Percentiles rank a stretch among this genome's conserved stretches.
Evolutionary conservation across 2,797 vertebrate species (phyloP).

Genomic region (Acropternis orthonyx): DNA sequence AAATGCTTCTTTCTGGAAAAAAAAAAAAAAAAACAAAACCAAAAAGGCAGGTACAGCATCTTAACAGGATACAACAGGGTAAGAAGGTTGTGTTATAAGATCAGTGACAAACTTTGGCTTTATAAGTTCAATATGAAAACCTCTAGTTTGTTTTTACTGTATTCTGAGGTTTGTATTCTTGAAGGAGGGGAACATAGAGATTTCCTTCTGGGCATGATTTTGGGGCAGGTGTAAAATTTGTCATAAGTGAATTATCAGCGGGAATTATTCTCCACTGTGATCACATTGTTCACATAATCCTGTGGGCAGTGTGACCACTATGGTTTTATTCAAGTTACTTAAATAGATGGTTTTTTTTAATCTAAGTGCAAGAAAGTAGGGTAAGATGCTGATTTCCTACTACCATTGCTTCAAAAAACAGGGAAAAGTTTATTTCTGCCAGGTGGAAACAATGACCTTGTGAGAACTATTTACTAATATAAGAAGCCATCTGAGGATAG

Average conservation of each 20-base stretch:
- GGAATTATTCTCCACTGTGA: neutral
- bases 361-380: neutral
- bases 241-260: neutral
- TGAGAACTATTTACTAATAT: constrained; percentile 46
- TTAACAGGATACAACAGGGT: neutral
- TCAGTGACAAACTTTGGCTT: neutral
- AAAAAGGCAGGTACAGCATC: neutral
- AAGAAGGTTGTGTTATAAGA: neutral
- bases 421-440: neutral
- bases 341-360: neutral
- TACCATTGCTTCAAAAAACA: neutral
- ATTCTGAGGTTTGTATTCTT: neutral
- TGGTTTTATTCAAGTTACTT: neutral
- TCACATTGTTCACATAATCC: neutral
- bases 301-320: neutral
- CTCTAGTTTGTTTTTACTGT: neutral
- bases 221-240: neutral
- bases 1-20: neutral
- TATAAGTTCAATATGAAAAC: neutral
- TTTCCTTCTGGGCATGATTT: neutral
- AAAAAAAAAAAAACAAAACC: neutral
- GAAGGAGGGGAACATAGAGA: neutral
- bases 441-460: constrained; percentile 42
- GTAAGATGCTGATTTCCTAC: neutral
- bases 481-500: constrained; percentile 40